Conservation (phyloP, 1,140 invertebrate species). For the Drosophila tsacasi region DNA sequence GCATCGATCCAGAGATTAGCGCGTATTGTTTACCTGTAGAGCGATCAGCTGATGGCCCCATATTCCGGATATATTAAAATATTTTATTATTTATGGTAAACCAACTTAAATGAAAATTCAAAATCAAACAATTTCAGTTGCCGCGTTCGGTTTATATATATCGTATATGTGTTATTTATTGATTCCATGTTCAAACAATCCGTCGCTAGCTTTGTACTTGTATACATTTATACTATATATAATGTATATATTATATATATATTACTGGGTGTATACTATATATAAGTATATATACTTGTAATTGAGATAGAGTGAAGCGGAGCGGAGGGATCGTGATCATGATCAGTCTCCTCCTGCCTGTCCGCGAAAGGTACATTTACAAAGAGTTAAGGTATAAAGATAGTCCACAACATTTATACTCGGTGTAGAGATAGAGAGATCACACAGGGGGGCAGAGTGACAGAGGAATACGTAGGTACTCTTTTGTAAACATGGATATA, state of each 20-base stretch:
- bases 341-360: background rate
- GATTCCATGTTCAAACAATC: conserved; percentile 29
- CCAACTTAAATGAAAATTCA: too few species aligned
- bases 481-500: conserved; percentile 15
- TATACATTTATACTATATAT: conserved; percentile 46
- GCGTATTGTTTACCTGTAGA: conserved; percentile 28
- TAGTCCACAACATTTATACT: conserved; percentile 64
- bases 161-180: conserved; percentile 52
- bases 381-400: conserved; percentile 43
- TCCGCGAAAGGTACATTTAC: conserved; percentile 54
- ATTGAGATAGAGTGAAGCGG: conserved; percentile 29
- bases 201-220: conserved; percentile 44
- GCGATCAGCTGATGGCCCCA: conserved; percentile 22
- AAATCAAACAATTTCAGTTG: background rate
- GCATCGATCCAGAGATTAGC: conserved; percentile 14
- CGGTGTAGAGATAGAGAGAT: conserved; percentile 58
- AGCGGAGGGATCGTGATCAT: conserved; percentile 1
- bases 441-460: conserved; percentile 39
- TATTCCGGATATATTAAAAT: conserved; percentile 10
- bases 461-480: conserved; percentile 16
- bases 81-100: too few species aligned
- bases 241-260: conserved; percentile 4
- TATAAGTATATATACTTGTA: conserved; percentile 9
- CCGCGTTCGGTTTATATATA: conserved; percentile 2
- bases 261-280: conserved; percentile 1